Percentiles rank a stretch among this genome's conserved stretches.
Conservation (phyloP, 1,140 invertebrate genomes). For the Armadillidium nasatum region DNA sequence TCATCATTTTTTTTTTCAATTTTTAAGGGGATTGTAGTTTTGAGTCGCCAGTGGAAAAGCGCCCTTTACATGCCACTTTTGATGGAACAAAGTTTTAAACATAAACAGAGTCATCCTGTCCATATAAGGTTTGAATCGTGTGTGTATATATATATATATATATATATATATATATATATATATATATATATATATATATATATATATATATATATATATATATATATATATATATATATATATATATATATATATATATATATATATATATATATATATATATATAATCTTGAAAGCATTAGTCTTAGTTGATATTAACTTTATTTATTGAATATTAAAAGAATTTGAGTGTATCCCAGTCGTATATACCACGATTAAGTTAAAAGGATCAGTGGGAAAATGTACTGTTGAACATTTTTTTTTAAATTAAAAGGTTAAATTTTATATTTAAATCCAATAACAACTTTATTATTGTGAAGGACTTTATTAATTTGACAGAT, state of each 20-base stretch:
- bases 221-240: constrained; percentile 28
- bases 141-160: constrained; percentile 21
- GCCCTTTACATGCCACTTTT: constrained; percentile 87
- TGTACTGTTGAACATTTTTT: too few relatives aligned
- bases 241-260: constrained; percentile 25
- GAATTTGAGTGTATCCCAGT: too few relatives aligned
- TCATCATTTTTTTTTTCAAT: too few relatives aligned
- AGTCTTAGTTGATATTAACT: too few relatives aligned
- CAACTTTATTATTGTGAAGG: too few relatives aligned
- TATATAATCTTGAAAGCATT: not conserved
- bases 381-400: too few relatives aligned
- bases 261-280: constrained; percentile 22
- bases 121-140: not conserved
- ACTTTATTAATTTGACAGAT: too few relatives aligned
- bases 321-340: too few relatives aligned
- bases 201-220: constrained; percentile 27
- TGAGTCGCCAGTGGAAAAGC: constrained; percentile 95
- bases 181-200: constrained; percentile 24
- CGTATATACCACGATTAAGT: too few relatives aligned
- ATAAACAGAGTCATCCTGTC: constrained; percentile 29
- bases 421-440: too few relatives aligned
- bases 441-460: too few relatives aligned
- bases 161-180: constrained; percentile 22
- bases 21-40: constrained; percentile 74
- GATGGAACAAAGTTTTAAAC: constrained; percentile 73